These are phyloP conservation scores for Dicentrarchus labrax DNA, from an alignment of 2,113 vertebrate species.

Conservation along the genomic window DNA sequence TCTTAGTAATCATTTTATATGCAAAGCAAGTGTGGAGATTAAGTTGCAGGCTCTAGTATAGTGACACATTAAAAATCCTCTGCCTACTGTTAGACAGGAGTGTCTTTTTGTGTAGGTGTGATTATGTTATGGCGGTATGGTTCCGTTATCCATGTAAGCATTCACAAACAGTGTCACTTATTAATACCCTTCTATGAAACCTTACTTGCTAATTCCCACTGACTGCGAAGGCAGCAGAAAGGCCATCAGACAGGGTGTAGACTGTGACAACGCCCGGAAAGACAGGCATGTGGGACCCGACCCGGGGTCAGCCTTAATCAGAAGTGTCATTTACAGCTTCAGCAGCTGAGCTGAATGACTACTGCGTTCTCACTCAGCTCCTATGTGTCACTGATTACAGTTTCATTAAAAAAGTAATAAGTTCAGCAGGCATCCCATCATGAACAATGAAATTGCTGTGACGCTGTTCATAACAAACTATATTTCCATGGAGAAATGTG, in stretches of 20 bases:
- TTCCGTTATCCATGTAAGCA: background rate
- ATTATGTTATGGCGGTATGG: background rate
- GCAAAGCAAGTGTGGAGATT: background rate
- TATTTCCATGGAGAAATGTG: slow-evolving; percentile 55
- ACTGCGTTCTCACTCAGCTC: slow-evolving; percentile 26
- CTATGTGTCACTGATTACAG: slow-evolving; percentile 56
- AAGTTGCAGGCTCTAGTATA: background rate
- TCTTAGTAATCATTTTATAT: background rate
- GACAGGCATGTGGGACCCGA: slow-evolving; percentile 40
- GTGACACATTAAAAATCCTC: background rate
- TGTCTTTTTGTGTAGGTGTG: background rate
- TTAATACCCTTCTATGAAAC: slow-evolving; percentile 42
- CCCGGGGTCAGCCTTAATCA: slow-evolving; percentile 61
- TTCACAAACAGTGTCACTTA: slow-evolving; percentile 15
- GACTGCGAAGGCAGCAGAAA: slow-evolving; percentile 11
- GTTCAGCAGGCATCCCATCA: slow-evolving; percentile 36
- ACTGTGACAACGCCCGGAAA: background rate
- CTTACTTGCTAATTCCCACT: slow-evolving; percentile 25
- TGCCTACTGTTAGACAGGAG: too few relatives aligned
- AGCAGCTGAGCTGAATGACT: slow-evolving; percentile 23
- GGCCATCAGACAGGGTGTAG: background rate
- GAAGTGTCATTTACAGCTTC: slow-evolving; percentile 49
- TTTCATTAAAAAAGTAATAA: slow-evolving; percentile 73
- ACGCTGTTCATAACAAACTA: slow-evolving; percentile 41
- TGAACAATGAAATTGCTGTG: slow-evolving; percentile 46